These are phyloP conservation scores for Delphinus delphis DNA, from an alignment of 2,113 vertebrate genomes.

Conservation along the genomic window DNA sequence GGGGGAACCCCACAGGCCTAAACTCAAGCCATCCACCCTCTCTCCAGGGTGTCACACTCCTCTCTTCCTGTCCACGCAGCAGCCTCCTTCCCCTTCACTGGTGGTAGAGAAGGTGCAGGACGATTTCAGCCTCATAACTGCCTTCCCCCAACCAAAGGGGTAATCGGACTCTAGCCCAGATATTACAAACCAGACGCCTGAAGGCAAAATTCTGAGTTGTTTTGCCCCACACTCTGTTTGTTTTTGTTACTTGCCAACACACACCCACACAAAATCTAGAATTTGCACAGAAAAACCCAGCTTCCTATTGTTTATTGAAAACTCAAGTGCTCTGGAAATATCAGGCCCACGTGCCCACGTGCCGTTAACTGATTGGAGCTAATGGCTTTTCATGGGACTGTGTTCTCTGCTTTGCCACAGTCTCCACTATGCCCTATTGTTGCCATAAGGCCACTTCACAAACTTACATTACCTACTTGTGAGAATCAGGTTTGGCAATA, in stretches of 20 bases:
- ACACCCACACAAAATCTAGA: background rate
- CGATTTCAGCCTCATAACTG: background rate
- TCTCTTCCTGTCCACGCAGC: background rate
- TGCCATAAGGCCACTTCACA: background rate
- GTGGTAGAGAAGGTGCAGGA: rapidly evolving
- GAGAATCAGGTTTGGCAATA: background rate
- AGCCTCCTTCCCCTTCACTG: background rate
- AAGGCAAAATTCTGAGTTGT: background rate
- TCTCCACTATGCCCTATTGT: background rate
- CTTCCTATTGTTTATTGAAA: background rate
- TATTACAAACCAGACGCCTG: background rate
- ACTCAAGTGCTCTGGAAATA: background rate
- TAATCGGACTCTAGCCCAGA: background rate
- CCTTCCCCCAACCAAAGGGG: background rate
- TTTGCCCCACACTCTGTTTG: background rate
- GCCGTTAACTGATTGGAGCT: background rate
- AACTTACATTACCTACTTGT: background rate
- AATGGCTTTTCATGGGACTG: background rate
- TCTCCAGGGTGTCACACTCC: background rate
- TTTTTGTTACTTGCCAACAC: background rate
- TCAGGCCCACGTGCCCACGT: background rate
- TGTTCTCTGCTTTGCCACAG: background rate
- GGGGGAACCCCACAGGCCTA: background rate
- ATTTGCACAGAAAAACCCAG: background rate
- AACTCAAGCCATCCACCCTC: background rate